These are phyloP conservation scores for Anguilla megastoma DNA, from an alignment of 2,797 vertebrate genomes.

Conservation along the genomic window DNA sequence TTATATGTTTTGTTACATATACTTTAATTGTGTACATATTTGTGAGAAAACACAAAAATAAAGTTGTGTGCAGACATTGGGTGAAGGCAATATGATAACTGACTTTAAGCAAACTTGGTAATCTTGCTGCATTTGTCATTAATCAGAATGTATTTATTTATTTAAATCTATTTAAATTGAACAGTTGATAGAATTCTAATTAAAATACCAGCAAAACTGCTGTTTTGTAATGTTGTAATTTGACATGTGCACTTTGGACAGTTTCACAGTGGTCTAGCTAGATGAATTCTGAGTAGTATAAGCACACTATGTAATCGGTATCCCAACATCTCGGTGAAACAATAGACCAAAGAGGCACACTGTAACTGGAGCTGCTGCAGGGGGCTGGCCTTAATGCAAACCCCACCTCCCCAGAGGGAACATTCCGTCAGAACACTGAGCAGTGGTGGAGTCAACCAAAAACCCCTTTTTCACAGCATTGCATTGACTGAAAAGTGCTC, in stretches of 20 bases:
- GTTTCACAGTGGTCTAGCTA: neutral
- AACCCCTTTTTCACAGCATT: neutral
- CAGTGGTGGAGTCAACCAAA: neutral
- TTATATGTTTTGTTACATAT: neutral
- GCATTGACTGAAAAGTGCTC: neutral
- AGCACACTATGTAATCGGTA: neutral
- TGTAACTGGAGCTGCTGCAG: constrained; percentile 46
- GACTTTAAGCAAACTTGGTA: neutral
- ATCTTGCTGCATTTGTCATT: neutral
- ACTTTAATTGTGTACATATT: neutral
- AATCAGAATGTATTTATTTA: neutral
- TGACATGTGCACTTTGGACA: neutral
- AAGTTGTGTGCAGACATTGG: neutral
- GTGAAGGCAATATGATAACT: neutral
- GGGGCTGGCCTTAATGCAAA: neutral
- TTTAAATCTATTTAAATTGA: neutral
- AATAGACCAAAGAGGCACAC: constrained; percentile 34
- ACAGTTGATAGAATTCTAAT: neutral
- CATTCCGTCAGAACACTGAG: constrained; percentile 10
- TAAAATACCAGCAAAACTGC: neutral
- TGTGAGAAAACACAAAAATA: neutral
- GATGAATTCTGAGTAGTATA: neutral
- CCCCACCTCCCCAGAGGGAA: neutral
- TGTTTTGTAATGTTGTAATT: neutral
- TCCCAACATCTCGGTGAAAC: constrained; percentile 3